Base-by-base conservation (phyloP, 2,797 vertebrate genomes). In the Choloepus didactylus region DNA sequence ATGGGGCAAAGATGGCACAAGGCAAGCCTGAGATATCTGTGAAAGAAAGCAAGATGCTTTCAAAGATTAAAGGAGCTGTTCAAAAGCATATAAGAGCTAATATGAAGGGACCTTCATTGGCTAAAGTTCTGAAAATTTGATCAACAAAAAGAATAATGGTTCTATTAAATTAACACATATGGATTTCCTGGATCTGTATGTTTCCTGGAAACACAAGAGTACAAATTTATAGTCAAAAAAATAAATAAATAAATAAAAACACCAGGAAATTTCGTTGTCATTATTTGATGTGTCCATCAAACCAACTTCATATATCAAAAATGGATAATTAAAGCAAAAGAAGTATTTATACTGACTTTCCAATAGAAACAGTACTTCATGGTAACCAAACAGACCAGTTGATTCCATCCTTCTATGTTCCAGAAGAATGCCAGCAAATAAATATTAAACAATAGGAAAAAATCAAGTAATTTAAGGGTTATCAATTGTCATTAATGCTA, bases 401-500 rank as follows among this genome's bases (percentile, higher is more conserved):
- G 44, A 31, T 49, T 7, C 15, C 31, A 62, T 83, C 73, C 27
- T 81, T 91, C 15, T 81, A 27, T 29, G 9, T 29, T 56, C 56
- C 62, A 12, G 35, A 66, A 77, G 41, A 89, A 75, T 64, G n/a
- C 15, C 76, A 38, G 35, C 29, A 95, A 75, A 29, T 70, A 91
- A 69, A 54, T 77, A 87, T 67, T 14, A 92, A 56, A 80, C 6
- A 2, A 90, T 29, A 67, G 23, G 79, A 80, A 86, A 51, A 91
- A 27, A 62, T 41, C 11, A 86, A 46, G 12, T 84, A 23, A 70
- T 38, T 62, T 51, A 75, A 85, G 35, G n/a, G 56, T 62, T 70
- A 60, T 80, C 21, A n/a, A 64, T n/a, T 87, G 14, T 77, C 49
- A 87, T 77, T 93, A 93, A 95, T 90, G 77, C 18, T 60, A 51